Evolutionary conservation across 2,113 vertebrate species (phyloP).

Genomic region (Sterrhoptilus dennistouni): DNA sequence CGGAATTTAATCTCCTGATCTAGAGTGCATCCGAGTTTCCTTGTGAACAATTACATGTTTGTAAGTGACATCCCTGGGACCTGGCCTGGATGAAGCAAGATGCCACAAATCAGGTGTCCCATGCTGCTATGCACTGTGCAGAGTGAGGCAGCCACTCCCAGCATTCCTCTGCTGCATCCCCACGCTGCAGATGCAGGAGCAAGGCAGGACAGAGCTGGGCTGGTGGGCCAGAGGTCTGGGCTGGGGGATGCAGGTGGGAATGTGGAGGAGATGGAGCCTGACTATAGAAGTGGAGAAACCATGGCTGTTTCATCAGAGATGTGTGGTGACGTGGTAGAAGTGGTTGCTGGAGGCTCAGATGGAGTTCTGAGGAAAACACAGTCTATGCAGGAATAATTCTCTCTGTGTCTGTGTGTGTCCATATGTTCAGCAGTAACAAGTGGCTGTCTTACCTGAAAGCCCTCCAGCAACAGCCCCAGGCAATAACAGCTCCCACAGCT

Average conservation of each 20-base stretch:
- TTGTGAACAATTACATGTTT: background rate
- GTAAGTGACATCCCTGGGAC: background rate
- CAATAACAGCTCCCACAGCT: background rate
- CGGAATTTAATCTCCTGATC: background rate
- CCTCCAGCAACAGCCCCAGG: background rate
- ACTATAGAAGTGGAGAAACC: background rate
- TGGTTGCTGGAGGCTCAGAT: background rate
- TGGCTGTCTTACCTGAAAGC: background rate
- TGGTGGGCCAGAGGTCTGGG: background rate
- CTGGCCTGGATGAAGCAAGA: background rate
- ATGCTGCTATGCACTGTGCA: rapidly evolving
- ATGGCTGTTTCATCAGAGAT: rapidly evolving
- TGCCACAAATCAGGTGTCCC: background rate
- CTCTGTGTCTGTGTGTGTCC: background rate
- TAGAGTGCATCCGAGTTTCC: background rate
- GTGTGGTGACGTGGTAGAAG: rapidly evolving
- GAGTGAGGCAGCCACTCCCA: rapidly evolving
- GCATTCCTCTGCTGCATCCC: background rate
- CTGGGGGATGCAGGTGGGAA: background rate
- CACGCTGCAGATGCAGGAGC: background rate
- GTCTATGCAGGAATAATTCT: background rate
- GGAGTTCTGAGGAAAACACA: background rate
- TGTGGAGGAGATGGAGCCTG: background rate
- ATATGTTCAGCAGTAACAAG: background rate
- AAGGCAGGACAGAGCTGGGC: rapidly evolving